Evolutionary conservation across 2,888 invertebrate species (phyloP).

Genomic region (Ornithoptera alexandrae): DNA sequence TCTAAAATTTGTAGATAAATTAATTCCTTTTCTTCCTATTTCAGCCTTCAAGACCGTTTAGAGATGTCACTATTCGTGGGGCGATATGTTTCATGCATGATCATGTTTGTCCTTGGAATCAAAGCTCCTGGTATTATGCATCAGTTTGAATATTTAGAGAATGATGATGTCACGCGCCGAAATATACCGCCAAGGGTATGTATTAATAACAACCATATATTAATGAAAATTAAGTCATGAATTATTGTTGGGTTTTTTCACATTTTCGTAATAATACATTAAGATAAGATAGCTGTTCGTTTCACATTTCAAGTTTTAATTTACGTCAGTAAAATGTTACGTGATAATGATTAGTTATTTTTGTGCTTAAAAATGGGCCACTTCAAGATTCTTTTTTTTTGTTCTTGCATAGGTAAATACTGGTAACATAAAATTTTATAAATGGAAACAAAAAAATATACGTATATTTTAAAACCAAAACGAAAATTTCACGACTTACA

Average conservation of each 20-base stretch:
- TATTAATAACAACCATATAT: background rate
- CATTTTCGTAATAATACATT: background rate
- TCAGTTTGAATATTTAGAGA: slow-evolving; percentile 79
- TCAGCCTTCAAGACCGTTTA: slow-evolving; percentile 86
- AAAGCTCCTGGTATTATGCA: slow-evolving; percentile 91
- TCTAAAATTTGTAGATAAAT: background rate
- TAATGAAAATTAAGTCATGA: too few relatives aligned
- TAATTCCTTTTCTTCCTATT: slow-evolving; percentile 28
- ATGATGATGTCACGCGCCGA: slow-evolving; percentile 68
- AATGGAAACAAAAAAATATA: too few relatives aligned
- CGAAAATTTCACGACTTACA: too few relatives aligned
- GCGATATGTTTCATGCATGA: slow-evolving; percentile 87
- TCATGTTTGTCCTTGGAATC: slow-evolving; percentile 91
- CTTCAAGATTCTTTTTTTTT: too few relatives aligned
- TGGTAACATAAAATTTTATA: too few relatives aligned
- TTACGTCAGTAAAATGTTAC: too few relatives aligned
- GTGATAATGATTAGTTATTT: too few relatives aligned
- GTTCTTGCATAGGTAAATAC: too few relatives aligned
- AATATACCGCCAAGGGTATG: slow-evolving; percentile 60
- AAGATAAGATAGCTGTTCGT: background rate
- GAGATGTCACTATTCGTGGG: slow-evolving; percentile 93
- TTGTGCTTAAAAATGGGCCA: too few relatives aligned
- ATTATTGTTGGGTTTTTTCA: background rate
- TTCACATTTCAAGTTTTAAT: too few relatives aligned
- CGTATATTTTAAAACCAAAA: too few relatives aligned